These are phyloP conservation scores for Pachypeltis micranthus DNA, from an alignment of 1,140 invertebrate species.

Conservation along the genomic window DNA sequence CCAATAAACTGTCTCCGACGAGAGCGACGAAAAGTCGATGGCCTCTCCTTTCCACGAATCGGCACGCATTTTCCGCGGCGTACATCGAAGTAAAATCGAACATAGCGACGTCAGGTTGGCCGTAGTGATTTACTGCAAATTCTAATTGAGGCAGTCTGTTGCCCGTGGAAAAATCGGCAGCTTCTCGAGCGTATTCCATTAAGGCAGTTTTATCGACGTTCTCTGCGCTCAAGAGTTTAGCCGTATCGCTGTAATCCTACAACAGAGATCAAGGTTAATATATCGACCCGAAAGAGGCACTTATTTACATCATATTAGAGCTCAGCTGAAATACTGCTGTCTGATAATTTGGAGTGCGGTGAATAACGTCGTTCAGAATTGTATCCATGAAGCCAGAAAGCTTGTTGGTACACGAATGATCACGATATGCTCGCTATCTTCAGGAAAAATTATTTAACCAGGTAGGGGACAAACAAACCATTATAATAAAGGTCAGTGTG, in stretches of 20 bases:
- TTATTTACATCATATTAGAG: too few relatives aligned
- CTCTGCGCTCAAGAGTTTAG: conserved; percentile 66
- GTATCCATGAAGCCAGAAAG: too few relatives aligned
- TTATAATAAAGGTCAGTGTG: too few relatives aligned
- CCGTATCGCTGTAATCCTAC: conserved; percentile 83
- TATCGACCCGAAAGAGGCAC: too few relatives aligned
- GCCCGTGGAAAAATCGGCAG: conserved; percentile 90
- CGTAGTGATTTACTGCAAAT: conserved; percentile 96
- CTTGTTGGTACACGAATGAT: too few relatives aligned
- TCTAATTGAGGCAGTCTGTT: conserved; percentile 79
- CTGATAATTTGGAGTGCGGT: too few relatives aligned
- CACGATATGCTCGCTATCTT: too few relatives aligned
- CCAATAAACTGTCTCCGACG: conserved; percentile 90
- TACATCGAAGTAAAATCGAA: conserved; percentile 99
- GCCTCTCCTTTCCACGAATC: conserved; percentile 63
- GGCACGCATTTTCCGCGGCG: conserved; percentile 86
- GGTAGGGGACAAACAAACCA: too few relatives aligned
- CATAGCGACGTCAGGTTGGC: conserved; percentile 96
- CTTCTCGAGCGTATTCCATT: conserved; percentile 86
- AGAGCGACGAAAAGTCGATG: conserved; percentile 73
- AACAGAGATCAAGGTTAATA: conserved; percentile 15
- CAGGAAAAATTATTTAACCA: too few relatives aligned
- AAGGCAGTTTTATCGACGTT: conserved; percentile 86
- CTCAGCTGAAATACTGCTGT: too few relatives aligned
- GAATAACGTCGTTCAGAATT: too few relatives aligned